Conservation (phyloP, 2,888 invertebrate genomes). For the Podotricha telesiphe region DNA sequence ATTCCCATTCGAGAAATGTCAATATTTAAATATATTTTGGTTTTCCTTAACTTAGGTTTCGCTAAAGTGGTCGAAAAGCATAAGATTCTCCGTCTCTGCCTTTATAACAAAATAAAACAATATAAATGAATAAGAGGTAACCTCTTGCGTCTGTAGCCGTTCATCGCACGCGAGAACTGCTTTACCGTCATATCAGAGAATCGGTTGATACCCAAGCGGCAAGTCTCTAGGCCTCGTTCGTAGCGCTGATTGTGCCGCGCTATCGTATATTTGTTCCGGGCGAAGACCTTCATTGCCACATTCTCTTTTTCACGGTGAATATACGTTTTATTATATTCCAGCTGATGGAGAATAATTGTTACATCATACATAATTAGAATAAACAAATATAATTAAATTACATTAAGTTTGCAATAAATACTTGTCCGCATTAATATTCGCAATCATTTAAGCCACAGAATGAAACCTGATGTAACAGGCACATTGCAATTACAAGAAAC, state of each 20-base stretch:
- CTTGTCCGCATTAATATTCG: too few species aligned
- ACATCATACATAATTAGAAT: background rate
- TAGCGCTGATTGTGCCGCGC: slow-evolving; percentile 91
- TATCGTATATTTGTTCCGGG: slow-evolving; percentile 92
- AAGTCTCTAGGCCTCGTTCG: slow-evolving; percentile 85
- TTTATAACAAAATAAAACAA: too few species aligned
- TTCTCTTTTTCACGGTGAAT: slow-evolving; percentile 88
- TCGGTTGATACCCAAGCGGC: slow-evolving; percentile 89
- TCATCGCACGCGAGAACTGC: slow-evolving; percentile 86
- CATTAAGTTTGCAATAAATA: too few species aligned
- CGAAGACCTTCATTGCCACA: slow-evolving; percentile 93
- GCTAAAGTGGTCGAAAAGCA: too few species aligned
- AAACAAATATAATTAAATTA: too few species aligned
- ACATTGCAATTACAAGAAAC: too few species aligned
- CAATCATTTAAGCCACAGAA: too few species aligned
- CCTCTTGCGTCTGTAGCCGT: slow-evolving; percentile 62
- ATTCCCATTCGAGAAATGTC: too few species aligned
- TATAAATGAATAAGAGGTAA: background rate
- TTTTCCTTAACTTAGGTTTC: too few species aligned
- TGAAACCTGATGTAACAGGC: too few species aligned
- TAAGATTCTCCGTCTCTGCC: too few species aligned
- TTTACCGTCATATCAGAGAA: slow-evolving; percentile 93
- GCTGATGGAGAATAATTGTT: slow-evolving; percentile 46
- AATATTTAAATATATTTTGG: too few species aligned
- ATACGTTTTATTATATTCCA: slow-evolving; percentile 86